Percentiles rank a stretch among this genome's conserved stretches.
phyloP scores from a whole-genome alignment of 2,797 vertebrate species.

The Poecile montanus region DNA sequence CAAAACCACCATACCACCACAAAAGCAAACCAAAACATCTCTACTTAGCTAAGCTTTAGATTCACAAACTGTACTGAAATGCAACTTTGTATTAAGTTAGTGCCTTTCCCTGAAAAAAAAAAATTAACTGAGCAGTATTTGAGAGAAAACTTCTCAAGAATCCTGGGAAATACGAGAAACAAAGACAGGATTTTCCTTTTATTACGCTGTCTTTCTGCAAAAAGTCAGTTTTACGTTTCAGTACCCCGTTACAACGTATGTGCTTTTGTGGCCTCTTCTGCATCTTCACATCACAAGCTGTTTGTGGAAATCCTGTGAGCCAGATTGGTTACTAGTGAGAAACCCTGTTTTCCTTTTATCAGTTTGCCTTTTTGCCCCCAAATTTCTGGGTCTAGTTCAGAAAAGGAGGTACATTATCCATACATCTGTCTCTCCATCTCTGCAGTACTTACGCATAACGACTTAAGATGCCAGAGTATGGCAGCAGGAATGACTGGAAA shows the following conservation, averaged over 20 bases:
- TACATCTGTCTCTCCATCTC: background rate
- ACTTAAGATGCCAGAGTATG: background rate
- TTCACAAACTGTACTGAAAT: background rate
- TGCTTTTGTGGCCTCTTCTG: background rate
- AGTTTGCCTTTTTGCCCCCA: rapidly evolving
- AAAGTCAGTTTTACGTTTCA: background rate
- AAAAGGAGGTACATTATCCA: background rate
- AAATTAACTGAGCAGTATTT: background rate
- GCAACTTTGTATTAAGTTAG: background rate
- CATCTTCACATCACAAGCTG: background rate
- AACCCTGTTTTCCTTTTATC: background rate
- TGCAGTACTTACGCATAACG: background rate
- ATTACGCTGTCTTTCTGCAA: background rate
- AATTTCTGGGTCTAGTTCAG: background rate
- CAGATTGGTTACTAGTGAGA: background rate
- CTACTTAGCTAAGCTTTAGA: background rate
- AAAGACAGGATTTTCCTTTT: background rate
- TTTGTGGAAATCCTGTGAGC: background rate
- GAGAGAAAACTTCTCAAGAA: background rate
- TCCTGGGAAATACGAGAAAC: background rate
- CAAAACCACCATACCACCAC: background rate
- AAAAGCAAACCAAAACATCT: background rate
- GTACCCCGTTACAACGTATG: background rate
- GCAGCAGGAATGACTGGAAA: background rate
- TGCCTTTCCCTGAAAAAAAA: background rate